These are phyloP conservation scores for Aleadryas rufinucha DNA, from an alignment of 2,113 vertebrate species.

Conservation along the genomic window DNA sequence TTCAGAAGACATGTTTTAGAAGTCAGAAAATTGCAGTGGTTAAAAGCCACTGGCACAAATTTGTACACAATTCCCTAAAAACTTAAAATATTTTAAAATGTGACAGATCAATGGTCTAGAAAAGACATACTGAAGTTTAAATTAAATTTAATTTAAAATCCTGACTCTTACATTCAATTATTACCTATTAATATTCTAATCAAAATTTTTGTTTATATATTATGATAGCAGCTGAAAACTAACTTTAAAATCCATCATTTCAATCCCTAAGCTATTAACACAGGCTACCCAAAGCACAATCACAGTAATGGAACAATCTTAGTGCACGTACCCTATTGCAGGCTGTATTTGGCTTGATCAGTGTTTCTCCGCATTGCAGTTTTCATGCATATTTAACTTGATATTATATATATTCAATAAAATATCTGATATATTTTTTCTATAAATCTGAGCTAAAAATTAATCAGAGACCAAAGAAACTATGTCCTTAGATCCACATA, in stretches of 20 bases:
- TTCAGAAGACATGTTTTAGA: neutral
- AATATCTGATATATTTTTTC: neutral
- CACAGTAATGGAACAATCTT: neutral
- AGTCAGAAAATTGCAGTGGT: neutral
- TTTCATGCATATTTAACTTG: neutral
- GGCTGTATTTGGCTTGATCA: neutral
- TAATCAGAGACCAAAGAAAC: neutral
- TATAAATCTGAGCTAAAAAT: neutral
- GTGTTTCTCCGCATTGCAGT: neutral
- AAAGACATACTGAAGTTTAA: neutral
- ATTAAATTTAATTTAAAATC: neutral
- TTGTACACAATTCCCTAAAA: neutral
- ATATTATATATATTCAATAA: neutral
- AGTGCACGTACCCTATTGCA: neutral
- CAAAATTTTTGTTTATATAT: neutral
- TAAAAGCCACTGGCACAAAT: neutral
- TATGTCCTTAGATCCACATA: neutral
- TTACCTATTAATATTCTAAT: neutral
- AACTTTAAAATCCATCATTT: neutral
- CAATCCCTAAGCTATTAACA: neutral
- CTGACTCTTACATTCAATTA: neutral
- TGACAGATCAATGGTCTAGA: neutral
- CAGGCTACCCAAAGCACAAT: neutral
- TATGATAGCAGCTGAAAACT: neutral
- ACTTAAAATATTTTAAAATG: neutral